A percentile compares a stretch with the other conserved stretches of the same genome.
phyloP scores from a whole-genome alignment of 1,140 invertebrate genomes.

The Bombus terrestris region DNA sequence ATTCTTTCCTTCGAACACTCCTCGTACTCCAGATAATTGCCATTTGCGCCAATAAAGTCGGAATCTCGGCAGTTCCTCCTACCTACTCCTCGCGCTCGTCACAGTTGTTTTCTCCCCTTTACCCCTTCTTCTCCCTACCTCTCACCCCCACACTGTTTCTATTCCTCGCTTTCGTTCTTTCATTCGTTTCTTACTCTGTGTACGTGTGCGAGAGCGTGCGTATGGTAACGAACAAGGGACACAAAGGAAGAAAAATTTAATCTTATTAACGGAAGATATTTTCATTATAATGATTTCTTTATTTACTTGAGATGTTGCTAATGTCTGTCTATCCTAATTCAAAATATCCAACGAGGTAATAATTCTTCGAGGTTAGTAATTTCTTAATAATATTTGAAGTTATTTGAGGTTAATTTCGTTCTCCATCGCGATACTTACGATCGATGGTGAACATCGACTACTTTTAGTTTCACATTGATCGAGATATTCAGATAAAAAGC shows the following conservation, averaged over 20 bases:
- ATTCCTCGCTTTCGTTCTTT: not conserved
- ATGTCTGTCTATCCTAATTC: too few relatives aligned
- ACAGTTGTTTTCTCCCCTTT: slow-evolving; percentile 10
- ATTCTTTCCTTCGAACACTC: slow-evolving; percentile 63
- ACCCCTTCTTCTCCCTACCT: slow-evolving; percentile 15
- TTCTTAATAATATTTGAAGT: too few relatives aligned
- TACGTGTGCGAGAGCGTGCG: too few relatives aligned
- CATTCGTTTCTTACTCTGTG: not conserved
- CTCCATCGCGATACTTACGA: not conserved
- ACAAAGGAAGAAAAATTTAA: too few relatives aligned
- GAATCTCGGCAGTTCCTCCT: slow-evolving; percentile 47
- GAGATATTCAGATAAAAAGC: not conserved
- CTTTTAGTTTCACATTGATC: not conserved
- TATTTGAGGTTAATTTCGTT: too few relatives aligned
- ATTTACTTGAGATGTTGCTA: too few relatives aligned
- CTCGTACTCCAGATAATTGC: slow-evolving; percentile 64
- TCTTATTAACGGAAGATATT: too few relatives aligned
- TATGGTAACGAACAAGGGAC: too few relatives aligned
- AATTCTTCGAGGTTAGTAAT: too few relatives aligned
- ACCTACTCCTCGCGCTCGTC: slow-evolving; percentile 16
- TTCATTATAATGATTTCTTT: not conserved
- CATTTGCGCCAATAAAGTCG: slow-evolving; percentile 66
- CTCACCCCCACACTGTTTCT: not conserved
- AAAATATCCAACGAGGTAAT: too few relatives aligned
- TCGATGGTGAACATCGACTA: not conserved